Conservation (phyloP, 2,797 vertebrate genomes). For the Ptychadena robeensis region DNA sequence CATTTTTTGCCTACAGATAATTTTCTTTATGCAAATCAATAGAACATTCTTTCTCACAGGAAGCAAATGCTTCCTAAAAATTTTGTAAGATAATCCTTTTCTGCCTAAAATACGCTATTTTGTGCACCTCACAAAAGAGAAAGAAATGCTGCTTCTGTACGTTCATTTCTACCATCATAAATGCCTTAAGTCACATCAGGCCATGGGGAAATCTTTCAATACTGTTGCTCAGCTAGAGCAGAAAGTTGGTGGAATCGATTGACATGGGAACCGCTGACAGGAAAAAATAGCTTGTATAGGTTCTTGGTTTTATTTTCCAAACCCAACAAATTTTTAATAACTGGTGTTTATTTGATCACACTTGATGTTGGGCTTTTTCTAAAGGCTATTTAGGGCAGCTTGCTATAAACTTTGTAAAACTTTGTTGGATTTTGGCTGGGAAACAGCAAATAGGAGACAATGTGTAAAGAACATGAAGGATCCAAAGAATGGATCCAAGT, state of each 20-base stretch:
- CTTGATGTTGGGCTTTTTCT: no score
- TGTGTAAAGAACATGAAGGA: no score
- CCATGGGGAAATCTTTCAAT: not conserved
- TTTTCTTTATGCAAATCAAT: conserved; percentile 45
- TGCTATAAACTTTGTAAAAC: not conserved
- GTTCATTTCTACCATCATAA: not conserved
- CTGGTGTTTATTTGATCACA: not conserved
- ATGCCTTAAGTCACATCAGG: not conserved
- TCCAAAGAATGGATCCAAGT: no score
- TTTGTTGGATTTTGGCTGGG: not conserved
- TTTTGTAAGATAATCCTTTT: not conserved
- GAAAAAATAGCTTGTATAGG: not conserved
- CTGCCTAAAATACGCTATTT: not conserved
- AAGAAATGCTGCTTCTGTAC: not conserved
- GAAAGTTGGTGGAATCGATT: not conserved
- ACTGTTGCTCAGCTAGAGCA: not conserved
- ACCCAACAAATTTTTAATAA: not conserved
- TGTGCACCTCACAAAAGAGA: not conserved
- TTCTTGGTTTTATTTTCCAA: not conserved
- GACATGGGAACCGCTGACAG: not conserved
- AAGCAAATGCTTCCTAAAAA: conserved; percentile 33
- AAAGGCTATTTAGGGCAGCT: not conserved
- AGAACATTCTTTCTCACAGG: conserved; percentile 17
- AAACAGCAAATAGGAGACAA: not conserved
- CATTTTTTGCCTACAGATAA: conserved; percentile 13